These are phyloP conservation scores for Gryllus longicercus DNA, from an alignment of 2,888 invertebrate genomes.

Conservation along the genomic window DNA sequence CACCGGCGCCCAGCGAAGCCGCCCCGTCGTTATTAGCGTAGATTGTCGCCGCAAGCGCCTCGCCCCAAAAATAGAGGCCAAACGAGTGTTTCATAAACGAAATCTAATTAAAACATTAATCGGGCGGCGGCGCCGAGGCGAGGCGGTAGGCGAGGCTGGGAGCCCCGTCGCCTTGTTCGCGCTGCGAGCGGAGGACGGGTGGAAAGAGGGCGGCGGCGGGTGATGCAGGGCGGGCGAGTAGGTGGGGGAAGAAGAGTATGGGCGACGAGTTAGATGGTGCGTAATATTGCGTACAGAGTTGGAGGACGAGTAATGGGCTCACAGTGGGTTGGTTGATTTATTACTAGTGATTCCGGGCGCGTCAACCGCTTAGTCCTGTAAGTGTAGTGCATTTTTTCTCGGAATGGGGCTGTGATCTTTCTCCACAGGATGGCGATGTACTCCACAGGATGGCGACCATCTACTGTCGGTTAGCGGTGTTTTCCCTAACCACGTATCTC, in stretches of 20 bases:
- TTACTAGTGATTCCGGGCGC: too few relatives aligned
- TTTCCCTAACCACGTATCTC: too few relatives aligned
- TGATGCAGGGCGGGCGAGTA: neutral
- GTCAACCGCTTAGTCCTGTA: too few relatives aligned
- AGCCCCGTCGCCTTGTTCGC: neutral
- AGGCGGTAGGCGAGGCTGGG: neutral
- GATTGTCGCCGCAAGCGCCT: slow-evolving; percentile 5
- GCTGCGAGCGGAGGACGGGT: neutral
- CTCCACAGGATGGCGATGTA: too few relatives aligned
- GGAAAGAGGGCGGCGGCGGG: neutral
- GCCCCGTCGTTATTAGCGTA: neutral
- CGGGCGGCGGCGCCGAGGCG: neutral
- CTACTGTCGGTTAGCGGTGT: too few relatives aligned
- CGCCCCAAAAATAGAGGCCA: neutral
- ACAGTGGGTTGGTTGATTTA: too few relatives aligned
- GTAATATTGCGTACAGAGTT: too few relatives aligned
- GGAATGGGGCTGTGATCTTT: too few relatives aligned
- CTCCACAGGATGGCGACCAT: too few relatives aligned
- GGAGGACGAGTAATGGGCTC: too few relatives aligned
- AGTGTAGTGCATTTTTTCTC: too few relatives aligned
- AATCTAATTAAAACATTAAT: slow-evolving; percentile 2
- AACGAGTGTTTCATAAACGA: neutral
- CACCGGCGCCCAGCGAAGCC: neutral
- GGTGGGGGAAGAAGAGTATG: neutral
- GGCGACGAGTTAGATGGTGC: too few relatives aligned